Percentiles rank a stretch among this genome's conserved stretches.
These are phyloP conservation scores for Amazona finschi DNA, from an alignment of 2,797 vertebrate genomes.

Conservation along the genomic window DNA sequence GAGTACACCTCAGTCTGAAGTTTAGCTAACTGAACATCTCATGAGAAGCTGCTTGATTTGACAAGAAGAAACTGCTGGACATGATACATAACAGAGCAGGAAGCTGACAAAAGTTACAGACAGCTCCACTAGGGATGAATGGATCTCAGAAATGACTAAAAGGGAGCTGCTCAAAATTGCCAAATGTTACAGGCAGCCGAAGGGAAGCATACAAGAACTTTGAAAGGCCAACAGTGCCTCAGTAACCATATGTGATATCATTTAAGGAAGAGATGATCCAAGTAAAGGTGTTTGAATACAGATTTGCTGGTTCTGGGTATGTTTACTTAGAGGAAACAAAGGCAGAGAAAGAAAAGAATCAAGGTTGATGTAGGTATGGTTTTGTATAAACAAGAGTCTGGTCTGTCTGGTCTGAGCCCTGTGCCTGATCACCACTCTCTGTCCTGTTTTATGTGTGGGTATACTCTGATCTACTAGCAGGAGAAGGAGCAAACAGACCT, in stretches of 20 bases:
- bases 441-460: not conserved
- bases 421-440: not conserved
- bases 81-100: not conserved
- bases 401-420: not conserved
- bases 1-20: not conserved
- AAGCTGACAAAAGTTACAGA: not conserved
- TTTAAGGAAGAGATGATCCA: not conserved
- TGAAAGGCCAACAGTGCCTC: not conserved
- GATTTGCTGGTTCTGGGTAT: rapidly evolving
- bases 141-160: not conserved
- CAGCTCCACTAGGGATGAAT: not conserved
- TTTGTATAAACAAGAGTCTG: not conserved
- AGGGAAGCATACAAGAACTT: not conserved
- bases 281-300: not conserved
- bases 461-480: not conserved
- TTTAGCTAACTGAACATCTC: not conserved
- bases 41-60: not conserved
- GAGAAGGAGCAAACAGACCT: not conserved
- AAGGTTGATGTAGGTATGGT: not conserved
- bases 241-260: not conserved
- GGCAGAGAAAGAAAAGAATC: not conserved
- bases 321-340: not conserved
- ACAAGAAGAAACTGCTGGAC: not conserved
- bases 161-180: not conserved
- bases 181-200: not conserved